phyloP scores from a whole-genome alignment of 2,113 vertebrate species.

The Callithrix jacchus region DNA sequence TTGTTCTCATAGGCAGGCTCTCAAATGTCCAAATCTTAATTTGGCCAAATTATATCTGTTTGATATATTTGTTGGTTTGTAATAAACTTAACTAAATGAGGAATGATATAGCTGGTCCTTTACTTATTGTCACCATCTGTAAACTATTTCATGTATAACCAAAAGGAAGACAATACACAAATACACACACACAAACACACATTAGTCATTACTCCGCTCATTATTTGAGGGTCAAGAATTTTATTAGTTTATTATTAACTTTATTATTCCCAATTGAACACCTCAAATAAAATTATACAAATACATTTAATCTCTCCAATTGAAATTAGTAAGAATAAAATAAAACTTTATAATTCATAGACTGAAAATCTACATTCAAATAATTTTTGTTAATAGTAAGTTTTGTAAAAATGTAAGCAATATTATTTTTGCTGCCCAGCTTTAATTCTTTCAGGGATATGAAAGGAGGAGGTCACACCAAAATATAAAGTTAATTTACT shows the following conservation, averaged over 20 bases:
- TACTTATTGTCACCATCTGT: slow-evolving; percentile 20
- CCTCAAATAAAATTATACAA: background rate
- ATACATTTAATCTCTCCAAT: background rate
- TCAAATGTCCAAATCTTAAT: slow-evolving; percentile 13
- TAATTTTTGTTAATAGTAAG: slow-evolving; percentile 3
- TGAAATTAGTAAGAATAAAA: slow-evolving; percentile 30
- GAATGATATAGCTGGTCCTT: background rate
- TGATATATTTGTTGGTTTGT: slow-evolving; percentile 24
- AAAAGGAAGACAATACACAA: background rate
- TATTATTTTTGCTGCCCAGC: background rate
- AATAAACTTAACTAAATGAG: slow-evolving; percentile 46
- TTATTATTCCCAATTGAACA: slow-evolving; percentile 17
- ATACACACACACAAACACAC: background rate
- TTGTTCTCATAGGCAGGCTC: background rate
- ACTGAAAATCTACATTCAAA: slow-evolving; percentile 32
- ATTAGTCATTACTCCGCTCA: background rate
- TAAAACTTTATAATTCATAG: background rate
- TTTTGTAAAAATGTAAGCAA: background rate
- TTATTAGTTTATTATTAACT: slow-evolving; percentile 54
- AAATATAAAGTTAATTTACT: slow-evolving; percentile 30
- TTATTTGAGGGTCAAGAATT: slow-evolving; percentile 1
- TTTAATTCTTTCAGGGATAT: slow-evolving; percentile 28
- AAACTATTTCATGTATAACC: slow-evolving; percentile 26
- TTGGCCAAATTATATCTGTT: background rate
- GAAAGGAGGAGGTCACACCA: background rate